Conservation (phyloP, 2,888 invertebrate species). For the Sminthurinus aureus region DNA sequence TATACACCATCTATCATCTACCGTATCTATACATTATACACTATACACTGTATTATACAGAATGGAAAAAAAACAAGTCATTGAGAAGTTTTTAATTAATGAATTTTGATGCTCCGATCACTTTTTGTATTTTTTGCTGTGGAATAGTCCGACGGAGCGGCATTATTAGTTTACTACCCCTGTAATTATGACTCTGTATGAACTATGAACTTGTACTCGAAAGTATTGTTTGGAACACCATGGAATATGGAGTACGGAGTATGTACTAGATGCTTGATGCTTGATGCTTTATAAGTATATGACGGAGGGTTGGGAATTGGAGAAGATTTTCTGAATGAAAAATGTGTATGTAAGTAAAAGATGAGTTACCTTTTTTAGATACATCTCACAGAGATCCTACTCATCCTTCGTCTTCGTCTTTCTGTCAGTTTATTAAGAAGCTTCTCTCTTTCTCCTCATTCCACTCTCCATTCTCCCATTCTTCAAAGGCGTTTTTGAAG, state of each 20-base stretch:
- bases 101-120: conserved; percentile 23
- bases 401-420: conserved; percentile 22
- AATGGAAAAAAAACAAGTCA: background rate
- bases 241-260: too few species aligned
- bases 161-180: conserved; percentile 26
- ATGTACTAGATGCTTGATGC: too few species aligned
- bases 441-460: background rate
- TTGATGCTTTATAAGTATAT: too few species aligned
- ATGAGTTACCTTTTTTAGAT: background rate
- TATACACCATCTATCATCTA: too few species aligned
- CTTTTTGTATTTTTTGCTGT: background rate
- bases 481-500: background rate
- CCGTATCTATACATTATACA: too few species aligned
- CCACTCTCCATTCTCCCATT: background rate
- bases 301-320: conserved; percentile 13
- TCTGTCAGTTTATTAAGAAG: conserved; percentile 33
- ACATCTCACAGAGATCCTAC: background rate
- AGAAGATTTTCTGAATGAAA: conserved; percentile 26
- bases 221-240: too few species aligned
- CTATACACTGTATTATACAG: too few species aligned
- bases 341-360: conserved; percentile 8
- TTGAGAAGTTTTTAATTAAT: conserved; percentile 17
- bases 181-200: conserved; percentile 26
- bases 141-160: background rate
- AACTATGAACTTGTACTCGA: conserved; percentile 24